These are phyloP conservation scores for Acleris emargana DNA, from an alignment of 2,888 invertebrate genomes.

Conservation along the genomic window DNA sequence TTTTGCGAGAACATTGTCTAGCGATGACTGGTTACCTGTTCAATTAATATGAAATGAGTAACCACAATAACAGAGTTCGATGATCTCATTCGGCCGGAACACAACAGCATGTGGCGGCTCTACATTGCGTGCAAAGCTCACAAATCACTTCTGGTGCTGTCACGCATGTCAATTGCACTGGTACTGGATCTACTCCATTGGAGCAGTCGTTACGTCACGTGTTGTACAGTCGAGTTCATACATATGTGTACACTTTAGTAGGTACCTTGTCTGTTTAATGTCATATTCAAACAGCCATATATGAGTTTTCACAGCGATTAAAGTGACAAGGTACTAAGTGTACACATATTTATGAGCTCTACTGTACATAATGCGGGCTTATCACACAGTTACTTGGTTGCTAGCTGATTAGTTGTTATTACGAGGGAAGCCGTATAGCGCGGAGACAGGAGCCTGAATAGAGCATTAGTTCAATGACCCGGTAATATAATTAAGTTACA, in stretches of 20 bases:
- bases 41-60: constrained; percentile 12
- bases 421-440: constrained; percentile 21
- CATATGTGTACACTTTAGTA: too few relatives aligned
- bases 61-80: constrained; percentile 18
- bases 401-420: constrained; percentile 23
- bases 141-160: constrained; percentile 18
- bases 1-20: not conserved
- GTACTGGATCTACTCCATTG: constrained; percentile 17
- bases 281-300: too few relatives aligned
- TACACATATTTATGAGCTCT: too few relatives aligned
- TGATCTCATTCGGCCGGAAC: constrained; percentile 21
- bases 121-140: constrained; percentile 10
- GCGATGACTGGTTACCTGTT: constrained; percentile 8
- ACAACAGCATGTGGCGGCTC: constrained; percentile 15
- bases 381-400: constrained; percentile 4
- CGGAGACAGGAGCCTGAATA: not conserved
- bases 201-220: constrained; percentile 13
- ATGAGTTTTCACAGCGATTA: too few relatives aligned
- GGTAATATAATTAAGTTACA: not conserved
- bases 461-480: not conserved
- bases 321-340: too few relatives aligned
- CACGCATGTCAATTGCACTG: constrained; percentile 31
- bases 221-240: too few relatives aligned
- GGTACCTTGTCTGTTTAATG: too few relatives aligned
- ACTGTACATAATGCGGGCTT: too few relatives aligned